A percentile compares a stretch with the other conserved stretches of the same genome.
phyloP scores from a whole-genome alignment of 2,797 vertebrate species.

The Heliangelus exortis region DNA sequence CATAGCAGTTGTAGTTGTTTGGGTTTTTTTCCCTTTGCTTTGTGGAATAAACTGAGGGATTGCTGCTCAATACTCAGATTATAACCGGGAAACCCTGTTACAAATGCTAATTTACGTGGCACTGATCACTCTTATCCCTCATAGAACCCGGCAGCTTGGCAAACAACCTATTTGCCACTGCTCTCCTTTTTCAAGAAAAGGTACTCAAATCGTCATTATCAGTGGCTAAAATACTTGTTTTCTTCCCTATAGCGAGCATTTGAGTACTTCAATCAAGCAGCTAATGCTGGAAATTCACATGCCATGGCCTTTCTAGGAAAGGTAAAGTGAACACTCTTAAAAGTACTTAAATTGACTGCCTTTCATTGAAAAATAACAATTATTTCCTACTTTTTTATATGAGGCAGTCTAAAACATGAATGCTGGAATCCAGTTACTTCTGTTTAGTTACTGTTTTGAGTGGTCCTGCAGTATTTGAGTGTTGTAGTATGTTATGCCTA shows the following conservation, averaged over 20 bases:
- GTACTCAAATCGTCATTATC: background rate
- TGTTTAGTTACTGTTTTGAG: background rate
- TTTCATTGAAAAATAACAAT: background rate
- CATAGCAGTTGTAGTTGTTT: background rate
- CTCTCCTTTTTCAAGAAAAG: background rate
- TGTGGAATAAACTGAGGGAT: background rate
- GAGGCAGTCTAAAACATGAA: background rate
- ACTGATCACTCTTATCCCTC: background rate
- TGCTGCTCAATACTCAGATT: background rate
- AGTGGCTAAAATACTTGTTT: background rate
- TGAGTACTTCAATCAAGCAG: conserved; percentile 98
- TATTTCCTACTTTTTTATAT: background rate
- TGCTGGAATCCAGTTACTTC: background rate
- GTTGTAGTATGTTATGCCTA: background rate
- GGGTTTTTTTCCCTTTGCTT: background rate
- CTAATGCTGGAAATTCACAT: conserved; percentile 95
- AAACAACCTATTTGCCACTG: background rate
- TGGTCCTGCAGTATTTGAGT: background rate
- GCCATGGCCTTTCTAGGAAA: conserved; percentile 99
- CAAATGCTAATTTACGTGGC: background rate
- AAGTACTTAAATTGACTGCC: background rate
- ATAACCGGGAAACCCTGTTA: background rate
- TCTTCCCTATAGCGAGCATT: conserved; percentile 88
- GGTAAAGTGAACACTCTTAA: conserved; percentile 75
- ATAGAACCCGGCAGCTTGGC: background rate